Base-by-base conservation (phyloP, 2,113 vertebrate species). In the Antechinus flavipes region DNA sequence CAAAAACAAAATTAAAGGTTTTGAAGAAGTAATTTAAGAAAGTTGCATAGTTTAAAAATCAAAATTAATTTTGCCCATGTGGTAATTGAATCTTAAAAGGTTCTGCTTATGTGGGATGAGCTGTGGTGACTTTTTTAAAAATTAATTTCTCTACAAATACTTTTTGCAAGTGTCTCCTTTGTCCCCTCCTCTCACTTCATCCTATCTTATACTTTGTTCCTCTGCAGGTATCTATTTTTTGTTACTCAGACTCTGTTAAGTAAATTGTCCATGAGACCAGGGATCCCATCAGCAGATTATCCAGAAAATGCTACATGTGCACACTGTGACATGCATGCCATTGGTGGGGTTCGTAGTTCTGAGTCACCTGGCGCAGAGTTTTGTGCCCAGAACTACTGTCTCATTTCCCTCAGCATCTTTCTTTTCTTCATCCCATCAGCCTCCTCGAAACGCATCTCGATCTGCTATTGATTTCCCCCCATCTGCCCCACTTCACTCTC, bases 281-380 rank as follows among this genome's bases (percentile, higher is more conserved):
- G 97, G 98, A 99, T 98, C 98, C 99, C 98, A 99, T 99, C 98
- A 99, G 99, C 98, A 99, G 99, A 99, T 99, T 99, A 99, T 98
- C 98, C 99, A 99, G 99, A 99, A 99, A 99, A 99, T 98, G 98
- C 98, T 97, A 6, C 98, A 98, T 97, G 98, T 98, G 98, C 54
- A 2, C 96, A 3, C 97, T 98, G 98, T 98, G 98, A 98, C 98
- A 97, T 98, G 94, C 93, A 93, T 98, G 98, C 98, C 98, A 98
- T 98, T 90, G 95, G 96, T 98, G 96, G 94, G 54, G 98, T 98
- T 96, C 50, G 96, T 94, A 97, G 97, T 97, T 98, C 98, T 98
- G 96, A 99, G 98, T 98, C 97, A 98, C 98, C 97, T 98, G 98
- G 98, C 98, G 97, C 96, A 97, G 97, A 98, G 97, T 98, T 98